Conservation (phyloP, 2,797 vertebrate genomes). For the Fistularia commersonii region DNA sequence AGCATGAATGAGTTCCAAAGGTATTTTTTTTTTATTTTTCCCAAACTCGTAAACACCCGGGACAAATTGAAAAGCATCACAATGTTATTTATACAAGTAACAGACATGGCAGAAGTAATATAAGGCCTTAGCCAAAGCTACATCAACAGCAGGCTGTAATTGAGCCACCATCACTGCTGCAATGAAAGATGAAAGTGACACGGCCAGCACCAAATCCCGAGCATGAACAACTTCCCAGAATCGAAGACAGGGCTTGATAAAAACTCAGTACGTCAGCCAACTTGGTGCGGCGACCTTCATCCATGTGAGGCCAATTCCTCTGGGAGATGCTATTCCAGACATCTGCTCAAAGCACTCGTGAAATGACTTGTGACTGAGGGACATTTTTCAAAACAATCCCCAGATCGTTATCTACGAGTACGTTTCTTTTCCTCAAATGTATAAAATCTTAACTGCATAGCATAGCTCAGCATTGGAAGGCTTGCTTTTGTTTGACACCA, state of each 20-base stretch:
- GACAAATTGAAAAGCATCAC: too few relatives aligned
- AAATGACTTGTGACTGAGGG: not conserved
- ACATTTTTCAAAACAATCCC: not conserved
- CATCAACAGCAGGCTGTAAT: conserved; percentile 1
- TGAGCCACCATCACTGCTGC: not conserved
- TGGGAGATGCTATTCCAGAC: not conserved
- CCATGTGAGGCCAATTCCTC: not conserved
- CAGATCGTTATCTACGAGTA: too few relatives aligned
- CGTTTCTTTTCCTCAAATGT: too few relatives aligned
- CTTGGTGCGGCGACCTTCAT: conserved; percentile 2
- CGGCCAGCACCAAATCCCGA: conserved; percentile 1
- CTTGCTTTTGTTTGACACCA: too few relatives aligned
- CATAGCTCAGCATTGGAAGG: too few relatives aligned
- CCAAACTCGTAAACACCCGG: too few relatives aligned
- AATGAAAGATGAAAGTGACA: conserved; percentile 13
- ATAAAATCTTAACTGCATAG: too few relatives aligned
- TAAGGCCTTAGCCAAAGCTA: not conserved
- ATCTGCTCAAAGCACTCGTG: not conserved
- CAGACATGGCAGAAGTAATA: not conserved
- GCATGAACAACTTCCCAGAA: not conserved
- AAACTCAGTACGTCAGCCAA: not conserved
- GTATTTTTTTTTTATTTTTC: too few relatives aligned
- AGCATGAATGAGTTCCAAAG: too few relatives aligned
- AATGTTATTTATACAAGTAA: too few relatives aligned
- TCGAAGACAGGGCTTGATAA: not conserved